A percentile compares a stretch with the other conserved stretches of the same genome.
These are phyloP conservation scores for Drosophila asahinai DNA, from an alignment of 1,140 invertebrate species.

Conservation along the genomic window DNA sequence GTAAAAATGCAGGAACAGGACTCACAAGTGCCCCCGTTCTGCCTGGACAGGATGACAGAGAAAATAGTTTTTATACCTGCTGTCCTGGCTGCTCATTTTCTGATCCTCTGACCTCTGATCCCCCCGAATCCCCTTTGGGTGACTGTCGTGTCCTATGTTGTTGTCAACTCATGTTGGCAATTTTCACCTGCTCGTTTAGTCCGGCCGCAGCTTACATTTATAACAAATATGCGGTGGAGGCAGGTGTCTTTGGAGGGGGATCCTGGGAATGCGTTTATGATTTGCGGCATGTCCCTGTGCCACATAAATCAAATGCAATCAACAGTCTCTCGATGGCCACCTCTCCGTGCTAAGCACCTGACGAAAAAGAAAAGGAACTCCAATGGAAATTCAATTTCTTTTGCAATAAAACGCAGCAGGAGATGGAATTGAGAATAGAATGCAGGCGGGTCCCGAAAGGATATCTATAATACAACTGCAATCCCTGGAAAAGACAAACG, in stretches of 20 bases:
- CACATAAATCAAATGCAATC: constrained; percentile 82
- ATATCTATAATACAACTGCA: constrained; percentile 20
- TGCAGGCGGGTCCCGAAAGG: background rate
- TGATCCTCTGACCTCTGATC: constrained; percentile 42
- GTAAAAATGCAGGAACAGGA: constrained; percentile 50
- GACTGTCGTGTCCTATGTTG: constrained; percentile 20
- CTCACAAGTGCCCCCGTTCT: background rate
- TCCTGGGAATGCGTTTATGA: constrained; percentile 69
- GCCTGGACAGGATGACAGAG: constrained; percentile 63
- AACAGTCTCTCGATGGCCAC: constrained; percentile 50
- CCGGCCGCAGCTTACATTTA: constrained; percentile 68
- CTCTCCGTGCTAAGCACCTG: constrained; percentile 57
- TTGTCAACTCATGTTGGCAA: constrained; percentile 82
- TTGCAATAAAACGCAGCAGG: constrained; percentile 57
- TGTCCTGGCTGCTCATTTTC: constrained; percentile 60
- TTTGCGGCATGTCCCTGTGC: constrained; percentile 73
- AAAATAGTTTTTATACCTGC: constrained; percentile 75
- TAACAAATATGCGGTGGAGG: constrained; percentile 54
- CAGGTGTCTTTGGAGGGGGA: constrained; percentile 23
- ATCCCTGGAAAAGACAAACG: constrained; percentile 51
- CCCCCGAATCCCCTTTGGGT: background rate
- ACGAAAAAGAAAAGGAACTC: constrained; percentile 14
- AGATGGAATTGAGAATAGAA: background rate
- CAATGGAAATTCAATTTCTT: constrained; percentile 77
- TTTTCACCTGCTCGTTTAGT: constrained; percentile 71